Base-by-base conservation (phyloP, 2,113 vertebrate species). In the Leptobrachium ailaonicum region DNA sequence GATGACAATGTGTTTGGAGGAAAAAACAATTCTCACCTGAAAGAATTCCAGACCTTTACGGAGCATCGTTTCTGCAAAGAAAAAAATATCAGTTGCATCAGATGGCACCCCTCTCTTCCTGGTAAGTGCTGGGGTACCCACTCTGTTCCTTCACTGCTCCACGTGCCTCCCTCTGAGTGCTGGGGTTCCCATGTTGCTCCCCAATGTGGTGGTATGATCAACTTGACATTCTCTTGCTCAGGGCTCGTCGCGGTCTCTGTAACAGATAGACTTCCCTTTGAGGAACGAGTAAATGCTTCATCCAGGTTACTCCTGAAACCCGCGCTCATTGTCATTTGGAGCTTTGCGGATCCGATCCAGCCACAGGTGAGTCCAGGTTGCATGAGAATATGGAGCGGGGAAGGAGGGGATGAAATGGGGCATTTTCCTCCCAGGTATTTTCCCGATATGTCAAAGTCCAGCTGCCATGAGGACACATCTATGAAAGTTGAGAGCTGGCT, bases 91-190 rank as follows among this genome's bases (percentile, higher is more conserved):
- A 95, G 92, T 88, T 89, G 91, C 0, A 0, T 98, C 66, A 88
- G 85, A 10, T 98, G 98, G 96, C 98, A 99, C 75, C 98, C 98
- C 2, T 89, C 87, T 10, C 89, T 97, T 86, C 84, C 87, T 0
- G 97, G 97, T 99, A 91, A 94, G 2, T 41, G 47, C 1, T 32
- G 50, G 84, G 12, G 20, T 68, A 1, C 20, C 44, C 14, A 44
- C 56, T 60, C 56, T 12, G 50, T 60, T 3, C 56, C 47, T 8
- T 8, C 3, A 12, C 56, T 60, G 10, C 56, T 60, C 2, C 3
- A 8, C 56, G 10, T 4, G 13, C 56, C 13, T 12, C 56, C 84
- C 63, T 8, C 70, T 66, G 85, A 99, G 98, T 8, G 4, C 47
- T 32, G 20, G 20, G 20, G 20, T 50, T 8, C 47, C 47, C 47